Percentiles rank a stretch among this genome's conserved stretches.
Conservation (phyloP, 2,113 vertebrate genomes). For the Pampusana beccarii region DNA sequence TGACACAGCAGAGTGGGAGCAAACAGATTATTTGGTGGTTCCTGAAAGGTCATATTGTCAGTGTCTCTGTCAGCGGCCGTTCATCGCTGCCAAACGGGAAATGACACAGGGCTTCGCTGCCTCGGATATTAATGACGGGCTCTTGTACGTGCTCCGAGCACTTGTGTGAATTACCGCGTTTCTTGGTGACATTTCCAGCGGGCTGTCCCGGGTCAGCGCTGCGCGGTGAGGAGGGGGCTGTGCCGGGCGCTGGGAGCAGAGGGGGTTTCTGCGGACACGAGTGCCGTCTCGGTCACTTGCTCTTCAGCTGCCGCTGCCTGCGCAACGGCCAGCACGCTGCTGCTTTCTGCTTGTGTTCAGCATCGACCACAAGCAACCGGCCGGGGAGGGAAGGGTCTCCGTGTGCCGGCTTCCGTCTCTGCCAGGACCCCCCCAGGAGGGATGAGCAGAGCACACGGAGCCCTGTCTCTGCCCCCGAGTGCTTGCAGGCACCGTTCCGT, state of each 20-base stretch:
- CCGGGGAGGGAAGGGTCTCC: too few relatives aligned
- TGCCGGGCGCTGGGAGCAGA: not conserved
- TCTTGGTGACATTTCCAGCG: not conserved
- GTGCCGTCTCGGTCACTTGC: not conserved
- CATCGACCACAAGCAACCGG: fast-evolving
- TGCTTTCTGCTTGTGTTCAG: not conserved
- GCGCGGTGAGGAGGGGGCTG: not conserved
- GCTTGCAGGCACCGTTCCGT: fast-evolving
- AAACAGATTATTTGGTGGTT: not conserved
- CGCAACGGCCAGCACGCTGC: not conserved
- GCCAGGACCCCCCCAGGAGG: not conserved
- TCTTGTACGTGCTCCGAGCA: not conserved
- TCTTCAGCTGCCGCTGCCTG: not conserved
- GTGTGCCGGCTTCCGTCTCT: not conserved
- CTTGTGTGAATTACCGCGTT: not conserved
- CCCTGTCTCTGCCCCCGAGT: not conserved
- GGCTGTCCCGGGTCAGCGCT: not conserved
- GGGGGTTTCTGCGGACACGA: not conserved
- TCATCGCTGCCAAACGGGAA: not conserved
- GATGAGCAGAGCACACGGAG: fast-evolving
- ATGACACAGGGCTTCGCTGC: not conserved
- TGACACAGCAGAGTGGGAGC: not conserved
- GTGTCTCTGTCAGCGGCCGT: fast-evolving
- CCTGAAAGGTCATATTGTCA: not conserved
- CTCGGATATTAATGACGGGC: not conserved